Evolutionary conservation across 1,140 invertebrate species (phyloP).

Genomic region (Drosophila quadrilineata): DNA sequence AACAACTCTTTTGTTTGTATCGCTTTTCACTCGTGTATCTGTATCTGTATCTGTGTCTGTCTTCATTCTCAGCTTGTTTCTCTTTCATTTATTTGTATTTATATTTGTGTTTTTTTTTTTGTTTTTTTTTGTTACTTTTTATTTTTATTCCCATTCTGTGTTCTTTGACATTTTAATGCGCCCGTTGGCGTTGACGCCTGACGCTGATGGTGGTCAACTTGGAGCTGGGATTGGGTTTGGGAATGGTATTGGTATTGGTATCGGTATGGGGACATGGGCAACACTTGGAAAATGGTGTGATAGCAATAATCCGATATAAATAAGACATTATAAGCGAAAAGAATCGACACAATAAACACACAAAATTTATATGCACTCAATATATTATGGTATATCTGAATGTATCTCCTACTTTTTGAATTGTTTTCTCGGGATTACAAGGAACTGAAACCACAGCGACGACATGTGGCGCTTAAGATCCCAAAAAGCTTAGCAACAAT

Average conservation of each 20-base stretch:
- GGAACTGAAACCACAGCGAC: constrained; percentile 47
- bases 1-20: constrained; percentile 51
- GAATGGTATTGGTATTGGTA: no score
- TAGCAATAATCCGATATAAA: constrained; percentile 75
- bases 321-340: constrained; percentile 71
- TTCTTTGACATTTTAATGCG: constrained; percentile 75
- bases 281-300: constrained; percentile 72
- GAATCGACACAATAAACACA: background rate
- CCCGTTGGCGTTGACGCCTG: constrained; percentile 67
- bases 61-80: constrained; percentile 20
- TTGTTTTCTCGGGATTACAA: constrained; percentile 58
- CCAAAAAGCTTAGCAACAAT: constrained; percentile 13
- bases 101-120: constrained; percentile 16
- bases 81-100: constrained; percentile 41
- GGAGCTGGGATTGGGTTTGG: no score
- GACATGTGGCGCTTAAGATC: constrained; percentile 66
- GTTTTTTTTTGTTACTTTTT: constrained; percentile 32
- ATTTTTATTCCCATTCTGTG: constrained; percentile 34
- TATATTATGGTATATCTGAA: no score
- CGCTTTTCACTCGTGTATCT: constrained; percentile 43
- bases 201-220: constrained; percentile 53
- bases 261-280: no score
- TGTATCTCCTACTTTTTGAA: no score
- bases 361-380: no score
- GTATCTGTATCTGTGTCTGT: no score